Percentiles rank a stretch among this genome's conserved stretches.
These are phyloP conservation scores for Trididemnum nubilum DNA, from an alignment of 23 tunicate genomes.

Conservation along the genomic window DNA sequence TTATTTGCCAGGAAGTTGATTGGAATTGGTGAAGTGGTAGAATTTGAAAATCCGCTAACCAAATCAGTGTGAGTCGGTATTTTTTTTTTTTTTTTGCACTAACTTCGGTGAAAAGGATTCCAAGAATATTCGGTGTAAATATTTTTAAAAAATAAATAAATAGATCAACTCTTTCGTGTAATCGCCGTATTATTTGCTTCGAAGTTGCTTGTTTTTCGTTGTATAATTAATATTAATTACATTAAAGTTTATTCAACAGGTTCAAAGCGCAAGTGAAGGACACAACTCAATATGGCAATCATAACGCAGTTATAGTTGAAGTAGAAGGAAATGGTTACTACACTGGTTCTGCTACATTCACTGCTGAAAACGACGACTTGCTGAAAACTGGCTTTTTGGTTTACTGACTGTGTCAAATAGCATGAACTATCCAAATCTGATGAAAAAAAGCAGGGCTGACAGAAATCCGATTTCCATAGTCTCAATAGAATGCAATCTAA, in stretches of 20 bases:
- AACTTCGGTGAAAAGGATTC: too few species aligned
- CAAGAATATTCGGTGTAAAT: too few species aligned
- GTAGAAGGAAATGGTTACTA: conserved; percentile 60
- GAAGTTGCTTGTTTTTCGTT: too few species aligned
- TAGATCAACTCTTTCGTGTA: too few species aligned
- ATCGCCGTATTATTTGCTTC: too few species aligned
- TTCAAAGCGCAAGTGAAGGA: conserved; percentile 30
- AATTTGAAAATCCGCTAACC: conserved; percentile 34
- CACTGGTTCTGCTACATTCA: conserved; percentile 56
- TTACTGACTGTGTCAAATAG: too few species aligned
- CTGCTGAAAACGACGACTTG: conserved; percentile 43
- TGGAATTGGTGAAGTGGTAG: not conserved
- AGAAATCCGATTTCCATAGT: too few species aligned
- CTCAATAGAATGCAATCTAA: too few species aligned
- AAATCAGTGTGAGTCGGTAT: conserved; percentile 34
- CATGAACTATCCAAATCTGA: too few species aligned
- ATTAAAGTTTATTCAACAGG: conserved; percentile 1
- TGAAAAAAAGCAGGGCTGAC: too few species aligned
- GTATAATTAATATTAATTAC: too few species aligned
- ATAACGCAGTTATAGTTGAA: conserved; percentile 47
- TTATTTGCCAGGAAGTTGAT: conserved; percentile 17
- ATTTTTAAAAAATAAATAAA: too few species aligned
- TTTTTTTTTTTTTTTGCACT: not conserved
- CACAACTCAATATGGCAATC: not conserved
- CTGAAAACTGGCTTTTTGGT: conserved; percentile 36